Base-by-base conservation (phyloP, 2,113 vertebrate species). In the Toxostoma redivivum region DNA sequence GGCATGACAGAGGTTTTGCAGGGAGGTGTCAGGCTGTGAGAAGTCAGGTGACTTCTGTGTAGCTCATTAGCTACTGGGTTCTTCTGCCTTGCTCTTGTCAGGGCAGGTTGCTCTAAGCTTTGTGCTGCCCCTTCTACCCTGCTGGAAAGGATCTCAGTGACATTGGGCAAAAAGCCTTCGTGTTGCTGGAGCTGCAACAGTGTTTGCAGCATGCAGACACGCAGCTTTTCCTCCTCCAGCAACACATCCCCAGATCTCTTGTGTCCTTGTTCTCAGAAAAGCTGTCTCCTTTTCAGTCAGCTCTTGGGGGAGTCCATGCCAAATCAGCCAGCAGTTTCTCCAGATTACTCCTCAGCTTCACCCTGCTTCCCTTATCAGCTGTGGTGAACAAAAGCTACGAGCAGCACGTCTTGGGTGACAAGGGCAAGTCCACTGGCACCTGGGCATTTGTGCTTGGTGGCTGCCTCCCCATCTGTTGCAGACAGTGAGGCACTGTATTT, bases 391-490 rank as follows among this genome's bases (percentile, higher is more conserved):
- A 5, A 2, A 14, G 24, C 50, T 54, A 30, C 58, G 66, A 91
- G 53, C 31, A 67, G 47, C 24, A 70, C 6, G 14, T 66, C 60
- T 38, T 60, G 81, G 51, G 56, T 90, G 44, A 10, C 44, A 73
- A 50, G 35, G 44, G 17, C 37, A 86, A 45, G 33, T 81, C 51
- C 44, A 23, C 4, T 81, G 79, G 47, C 35, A 56, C 24, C 10
- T 64, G 51, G 28, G 47, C 21, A 12, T 70, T 91, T 1, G 7
- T 58, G 28, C 62, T 70, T 51, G 21, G 28, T 67, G 44, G 62
- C 44, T 81, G 47, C 40, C 67, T 81, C 67, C 10, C 40, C 53
- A 40, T 67, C 44, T 21, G 5, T 38, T 0, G 0, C 44, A 51
- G 66, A 70, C 30, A 44, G 28, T 65, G 37, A 85, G 47, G 38